Conservation (phyloP, 2,888 invertebrate species). For the Pediacus dermestoides region DNA sequence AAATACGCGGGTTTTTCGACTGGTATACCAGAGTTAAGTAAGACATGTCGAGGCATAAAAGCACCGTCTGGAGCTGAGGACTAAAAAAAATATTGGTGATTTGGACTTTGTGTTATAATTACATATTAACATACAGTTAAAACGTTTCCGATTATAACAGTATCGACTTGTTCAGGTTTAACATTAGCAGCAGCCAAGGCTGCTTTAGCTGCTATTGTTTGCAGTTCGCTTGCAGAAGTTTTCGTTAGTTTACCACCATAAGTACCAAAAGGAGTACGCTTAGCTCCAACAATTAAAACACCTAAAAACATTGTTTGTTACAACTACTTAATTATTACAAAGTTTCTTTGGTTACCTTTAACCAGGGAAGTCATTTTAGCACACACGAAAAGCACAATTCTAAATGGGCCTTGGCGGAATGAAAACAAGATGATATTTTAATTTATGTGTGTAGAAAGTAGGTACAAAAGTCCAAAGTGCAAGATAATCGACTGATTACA, state of each 20-base stretch:
- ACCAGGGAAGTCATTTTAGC: constrained; percentile 32
- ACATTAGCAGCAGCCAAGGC: constrained; percentile 76
- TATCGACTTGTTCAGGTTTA: constrained; percentile 81
- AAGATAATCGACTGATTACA: background rate
- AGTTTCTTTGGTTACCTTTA: constrained; percentile 28
- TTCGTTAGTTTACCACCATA: constrained; percentile 83
- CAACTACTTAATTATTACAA: background rate
- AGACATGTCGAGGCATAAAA: constrained; percentile 84
- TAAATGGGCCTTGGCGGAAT: no score
- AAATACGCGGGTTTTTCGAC: constrained; percentile 79
- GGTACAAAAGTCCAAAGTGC: constrained; percentile 4
- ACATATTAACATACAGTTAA: constrained; percentile 45
- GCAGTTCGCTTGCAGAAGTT: constrained; percentile 72
- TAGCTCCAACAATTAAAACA: constrained; percentile 90
- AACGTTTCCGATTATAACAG: constrained; percentile 87
- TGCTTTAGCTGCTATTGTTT: constrained; percentile 75
- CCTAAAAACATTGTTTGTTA: constrained; percentile 52
- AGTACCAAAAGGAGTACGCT: constrained; percentile 95
- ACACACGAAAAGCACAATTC: no score
- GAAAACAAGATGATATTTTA: background rate
- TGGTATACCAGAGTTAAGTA: constrained; percentile 80
- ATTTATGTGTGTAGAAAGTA: background rate
- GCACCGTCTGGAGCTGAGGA: constrained; percentile 76
- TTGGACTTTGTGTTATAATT: constrained; percentile 4
- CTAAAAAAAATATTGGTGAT: constrained; percentile 48